Evolutionary conservation across 2,888 invertebrate genomes (phyloP), one percentile per base, ranked within the genome.

Genomic region (Meganola albula): DNA sequence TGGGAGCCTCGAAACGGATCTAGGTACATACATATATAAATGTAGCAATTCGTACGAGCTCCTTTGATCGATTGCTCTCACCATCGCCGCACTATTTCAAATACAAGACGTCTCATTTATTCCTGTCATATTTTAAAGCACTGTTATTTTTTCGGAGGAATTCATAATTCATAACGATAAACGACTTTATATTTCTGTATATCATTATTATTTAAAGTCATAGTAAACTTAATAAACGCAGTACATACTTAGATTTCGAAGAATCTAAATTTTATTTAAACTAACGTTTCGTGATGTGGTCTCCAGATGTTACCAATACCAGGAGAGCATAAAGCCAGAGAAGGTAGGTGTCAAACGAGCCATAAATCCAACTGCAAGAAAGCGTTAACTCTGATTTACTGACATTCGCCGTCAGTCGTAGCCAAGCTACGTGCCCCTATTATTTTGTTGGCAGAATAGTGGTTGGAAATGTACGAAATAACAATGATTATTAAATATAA

Each of bases 371-470:
- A 48, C 42, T 56, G 70, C 57, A 70, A 74, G 72, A 77, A 75
- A 74, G 68, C 69, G 68, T 74, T 77, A 77, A 74, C 75, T 61
- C 70, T 77, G 78, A 80, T 78, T 77, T 79, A 77, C 67, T 53
- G 70, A 63, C 67, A 60, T 62, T 64, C 60, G 46, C 61, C n/a
- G 63, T 61, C 60, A 59, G 48, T 53, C 63, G 63, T 64, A 64
- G 58, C 58, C n/a, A n/a, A n/a, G n/a, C n/a, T n/a, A n/a, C n/a
- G n/a, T n/a, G n/a, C n/a, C n/a, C n/a, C n/a, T n/a, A n/a, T n/a
- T n/a, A n/a, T n/a, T n/a, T n/a, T n/a, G n/a, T n/a, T n/a, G n/a
- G n/a, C n/a, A n/a, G n/a, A n/a, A n/a, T n/a, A n/a, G n/a, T n/a
- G n/a, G n/a, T n/a, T n/a, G n/a, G n/a, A n/a, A n/a, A n/a, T n/a